These are phyloP conservation scores for Apamea monoglypha DNA, from an alignment of 2,888 invertebrate species.

Conservation along the genomic window DNA sequence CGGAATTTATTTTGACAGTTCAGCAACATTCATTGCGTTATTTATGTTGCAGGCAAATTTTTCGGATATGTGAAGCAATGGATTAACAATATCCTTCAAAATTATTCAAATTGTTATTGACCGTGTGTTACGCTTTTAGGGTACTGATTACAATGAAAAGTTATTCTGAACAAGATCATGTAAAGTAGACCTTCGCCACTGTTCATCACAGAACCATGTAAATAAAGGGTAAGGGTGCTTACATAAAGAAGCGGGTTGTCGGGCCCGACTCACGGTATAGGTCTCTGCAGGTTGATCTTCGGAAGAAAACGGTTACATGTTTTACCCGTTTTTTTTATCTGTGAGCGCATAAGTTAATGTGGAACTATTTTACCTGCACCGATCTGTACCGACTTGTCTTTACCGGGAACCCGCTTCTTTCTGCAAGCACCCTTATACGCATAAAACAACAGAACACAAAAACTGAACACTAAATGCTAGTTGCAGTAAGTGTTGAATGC, in stretches of 20 bases:
- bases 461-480: not conserved
- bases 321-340: no score
- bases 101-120: not conserved
- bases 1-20: not conserved
- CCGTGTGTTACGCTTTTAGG: not conserved
- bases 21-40: not conserved
- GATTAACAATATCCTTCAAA: not conserved
- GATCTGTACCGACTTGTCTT: no score
- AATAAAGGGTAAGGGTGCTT: no score
- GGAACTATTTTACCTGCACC: no score
- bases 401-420: no score
- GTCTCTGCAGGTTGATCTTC: no score
- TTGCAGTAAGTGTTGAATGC: constrained; percentile 17
- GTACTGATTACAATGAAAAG: not conserved
- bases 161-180: not conserved
- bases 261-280: no score
- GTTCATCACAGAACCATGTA: not conserved
- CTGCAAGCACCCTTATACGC: no score
- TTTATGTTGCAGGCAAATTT: not conserved
- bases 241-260: no score
- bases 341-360: no score
- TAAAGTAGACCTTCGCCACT: not conserved
- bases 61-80: not conserved
- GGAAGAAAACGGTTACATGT: no score
- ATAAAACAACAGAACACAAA: not conserved